Percentiles rank a stretch among this genome's conserved stretches.
phyloP scores from a whole-genome alignment of 2,888 invertebrate genomes.

The Macropis europaea region DNA sequence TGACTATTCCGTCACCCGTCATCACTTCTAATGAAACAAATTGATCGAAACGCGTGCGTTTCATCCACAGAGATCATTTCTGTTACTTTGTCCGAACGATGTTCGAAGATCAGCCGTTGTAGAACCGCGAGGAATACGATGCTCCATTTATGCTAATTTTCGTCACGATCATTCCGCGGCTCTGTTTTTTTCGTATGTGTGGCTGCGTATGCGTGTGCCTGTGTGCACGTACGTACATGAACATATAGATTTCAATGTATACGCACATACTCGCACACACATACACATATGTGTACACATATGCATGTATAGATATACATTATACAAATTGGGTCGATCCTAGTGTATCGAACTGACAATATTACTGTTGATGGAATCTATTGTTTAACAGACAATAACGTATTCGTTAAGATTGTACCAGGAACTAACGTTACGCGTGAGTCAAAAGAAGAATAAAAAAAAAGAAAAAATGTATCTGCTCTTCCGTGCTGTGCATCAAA shows the following conservation, averaged over 20 bases:
- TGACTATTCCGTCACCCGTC: too few relatives aligned
- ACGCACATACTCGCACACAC: background rate
- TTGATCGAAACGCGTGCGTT: too few relatives aligned
- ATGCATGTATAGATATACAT: slow-evolving; percentile 6
- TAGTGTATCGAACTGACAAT: slow-evolving; percentile 46
- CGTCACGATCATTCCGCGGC: too few relatives aligned
- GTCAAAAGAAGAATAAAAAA: too few relatives aligned
- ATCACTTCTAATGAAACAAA: too few relatives aligned
- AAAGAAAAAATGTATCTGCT: too few relatives aligned
- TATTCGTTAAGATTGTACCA: slow-evolving; percentile 46
- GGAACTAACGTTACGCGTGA: slow-evolving; percentile 40
- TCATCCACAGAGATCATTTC: too few relatives aligned
- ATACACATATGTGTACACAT: slow-evolving; percentile 2
- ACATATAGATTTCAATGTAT: background rate
- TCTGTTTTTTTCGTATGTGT: slow-evolving; percentile 7
- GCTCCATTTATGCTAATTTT: too few relatives aligned
- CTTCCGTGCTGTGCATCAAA: slow-evolving; percentile 57
- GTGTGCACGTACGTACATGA: slow-evolving; percentile 3
- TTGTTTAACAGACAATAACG: slow-evolving; percentile 52
- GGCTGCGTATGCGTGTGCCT: background rate
- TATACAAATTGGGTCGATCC: slow-evolving; percentile 25
- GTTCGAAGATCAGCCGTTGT: too few relatives aligned
- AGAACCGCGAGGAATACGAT: too few relatives aligned
- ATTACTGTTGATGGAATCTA: slow-evolving; percentile 41
- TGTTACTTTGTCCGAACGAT: too few relatives aligned